Evolutionary conservation across 1,140 invertebrate genomes (phyloP).

Genomic region (Ylistrum balloti): DNA sequence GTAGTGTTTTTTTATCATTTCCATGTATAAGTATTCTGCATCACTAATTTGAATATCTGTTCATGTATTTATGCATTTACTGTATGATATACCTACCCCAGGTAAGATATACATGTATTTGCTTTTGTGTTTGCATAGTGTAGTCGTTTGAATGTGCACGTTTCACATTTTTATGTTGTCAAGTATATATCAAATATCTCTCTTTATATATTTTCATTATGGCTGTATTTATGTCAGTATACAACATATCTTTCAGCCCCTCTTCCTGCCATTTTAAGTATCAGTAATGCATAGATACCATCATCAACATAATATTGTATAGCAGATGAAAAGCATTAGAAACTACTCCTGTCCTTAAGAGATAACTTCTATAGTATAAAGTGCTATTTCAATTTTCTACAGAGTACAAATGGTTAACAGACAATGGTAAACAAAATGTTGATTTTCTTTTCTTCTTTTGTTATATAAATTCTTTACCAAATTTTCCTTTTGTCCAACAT

Average conservation of each 20-base stretch:
- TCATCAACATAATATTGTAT: no score
- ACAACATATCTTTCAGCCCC: no score
- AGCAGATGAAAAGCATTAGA: no score
- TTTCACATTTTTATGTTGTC: neutral
- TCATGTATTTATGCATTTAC: neutral
- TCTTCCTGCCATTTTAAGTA: no score
- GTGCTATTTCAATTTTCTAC: neutral
- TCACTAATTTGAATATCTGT: neutral
- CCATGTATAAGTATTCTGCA: neutral
- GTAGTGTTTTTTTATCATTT: neutral
- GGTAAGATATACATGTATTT: neutral
- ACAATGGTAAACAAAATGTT: neutral
- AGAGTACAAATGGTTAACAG: conserved; percentile 26
- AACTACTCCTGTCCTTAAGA: neutral
- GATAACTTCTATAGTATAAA: neutral
- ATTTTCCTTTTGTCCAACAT: neutral
- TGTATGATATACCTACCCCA: neutral
- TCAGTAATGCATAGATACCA: no score
- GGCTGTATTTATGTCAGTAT: no score
- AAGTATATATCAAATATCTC: neutral
- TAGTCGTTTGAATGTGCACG: neutral
- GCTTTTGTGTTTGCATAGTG: neutral
- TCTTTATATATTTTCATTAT: no score
- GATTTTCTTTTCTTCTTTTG: neutral
- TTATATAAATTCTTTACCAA: neutral